Conservation (phyloP, 1,140 invertebrate species). For the Euglossa dilemma region DNA sequence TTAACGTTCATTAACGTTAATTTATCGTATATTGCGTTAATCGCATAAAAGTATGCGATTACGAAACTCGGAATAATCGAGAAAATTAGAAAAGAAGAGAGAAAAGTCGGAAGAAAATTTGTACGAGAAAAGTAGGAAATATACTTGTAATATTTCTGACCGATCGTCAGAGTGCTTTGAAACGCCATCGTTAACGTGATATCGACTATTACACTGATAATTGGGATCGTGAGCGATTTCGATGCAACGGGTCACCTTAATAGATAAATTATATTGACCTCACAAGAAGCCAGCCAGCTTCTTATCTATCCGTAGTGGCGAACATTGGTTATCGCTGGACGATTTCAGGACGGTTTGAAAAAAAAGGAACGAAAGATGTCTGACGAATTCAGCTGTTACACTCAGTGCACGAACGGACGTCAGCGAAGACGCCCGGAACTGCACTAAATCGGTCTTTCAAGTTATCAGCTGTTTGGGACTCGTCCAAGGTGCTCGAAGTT, state of each 20-base stretch:
- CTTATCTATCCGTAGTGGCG: conserved; percentile 36
- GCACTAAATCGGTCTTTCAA: conserved; percentile 1
- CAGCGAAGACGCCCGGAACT: conserved; percentile 32
- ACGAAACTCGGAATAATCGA: too few relatives aligned
- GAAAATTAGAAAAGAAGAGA: too few relatives aligned
- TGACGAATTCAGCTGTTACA: conserved; percentile 28
- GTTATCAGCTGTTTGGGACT: not conserved
- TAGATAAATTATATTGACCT: conserved; percentile 3
- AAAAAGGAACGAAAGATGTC: conserved; percentile 53
- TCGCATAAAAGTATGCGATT: too few relatives aligned
- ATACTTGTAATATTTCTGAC: too few relatives aligned
- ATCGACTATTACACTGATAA: too few relatives aligned
- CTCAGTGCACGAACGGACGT: conserved; percentile 64
- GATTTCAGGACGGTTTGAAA: conserved; percentile 62
- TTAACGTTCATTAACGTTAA: too few relatives aligned
- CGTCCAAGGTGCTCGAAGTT: not conserved
- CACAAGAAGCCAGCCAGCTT: not conserved
- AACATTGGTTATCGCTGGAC: conserved; percentile 36
- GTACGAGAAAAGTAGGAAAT: too few relatives aligned
- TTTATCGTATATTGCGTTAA: too few relatives aligned
- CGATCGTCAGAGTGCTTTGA: too few relatives aligned
- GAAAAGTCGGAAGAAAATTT: too few relatives aligned
- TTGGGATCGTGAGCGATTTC: too few relatives aligned
- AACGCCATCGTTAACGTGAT: too few relatives aligned
- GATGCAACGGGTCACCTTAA: not conserved